phyloP scores from a whole-genome alignment of 2,113 vertebrate species.

The Saguinus imperator region DNA sequence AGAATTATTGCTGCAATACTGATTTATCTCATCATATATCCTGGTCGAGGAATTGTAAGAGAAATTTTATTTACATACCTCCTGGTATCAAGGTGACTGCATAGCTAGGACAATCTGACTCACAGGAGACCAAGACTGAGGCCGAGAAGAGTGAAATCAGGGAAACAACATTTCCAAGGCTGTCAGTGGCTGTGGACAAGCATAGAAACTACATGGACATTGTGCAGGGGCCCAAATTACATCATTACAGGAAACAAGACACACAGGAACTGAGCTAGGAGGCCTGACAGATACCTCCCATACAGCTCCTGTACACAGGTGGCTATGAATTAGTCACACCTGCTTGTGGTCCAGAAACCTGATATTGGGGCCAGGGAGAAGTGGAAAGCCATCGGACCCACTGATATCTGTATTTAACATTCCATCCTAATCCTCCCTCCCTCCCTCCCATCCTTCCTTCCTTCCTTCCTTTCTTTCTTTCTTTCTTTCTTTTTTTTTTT shows the following conservation, averaged over 20 bases:
- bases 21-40: not conserved
- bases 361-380: not conserved
- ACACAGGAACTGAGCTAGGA: not conserved
- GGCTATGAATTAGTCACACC: constrained; percentile 12
- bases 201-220: not conserved
- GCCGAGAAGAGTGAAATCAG: too few relatives aligned
- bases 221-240: not conserved
- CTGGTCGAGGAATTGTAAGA: not conserved
- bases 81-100: too few relatives aligned
- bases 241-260: not conserved
- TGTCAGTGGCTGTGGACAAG: not conserved
- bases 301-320: not conserved
- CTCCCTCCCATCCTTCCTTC: too few relatives aligned
- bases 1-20: not conserved
- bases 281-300: rapidly evolving
- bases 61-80: not conserved
- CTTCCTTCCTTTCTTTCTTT: too few relatives aligned
- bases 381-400: too few relatives aligned
- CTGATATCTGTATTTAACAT: too few relatives aligned
- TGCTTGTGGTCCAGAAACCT: not conserved
- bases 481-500: too few relatives aligned
- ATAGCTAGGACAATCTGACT: not conserved
- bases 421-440: too few relatives aligned
- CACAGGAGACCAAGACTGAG: too few relatives aligned
- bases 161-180: constrained; percentile 2